Evolutionary conservation across 1,140 invertebrate genomes (phyloP), one percentile per base, ranked within the genome.

Genomic region (Psix sp.): DNA sequence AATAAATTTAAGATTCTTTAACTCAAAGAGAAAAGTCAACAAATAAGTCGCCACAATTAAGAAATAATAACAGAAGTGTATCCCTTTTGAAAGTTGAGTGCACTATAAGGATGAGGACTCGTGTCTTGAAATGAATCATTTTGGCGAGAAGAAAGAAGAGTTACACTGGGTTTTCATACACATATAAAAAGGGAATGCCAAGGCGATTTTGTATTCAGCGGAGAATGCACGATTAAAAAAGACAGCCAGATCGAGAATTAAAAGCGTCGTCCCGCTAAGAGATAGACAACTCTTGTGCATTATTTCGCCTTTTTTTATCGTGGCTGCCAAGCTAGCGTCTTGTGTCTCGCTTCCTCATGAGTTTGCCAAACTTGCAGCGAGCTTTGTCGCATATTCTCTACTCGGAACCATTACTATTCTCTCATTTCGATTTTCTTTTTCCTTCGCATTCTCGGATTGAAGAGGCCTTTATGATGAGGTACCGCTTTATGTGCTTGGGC

Each of bases 241-340:
- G 74, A 77, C 76, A 67, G 57, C 35, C 68, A 60, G 57, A 74
- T 76, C 51, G 71, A 65, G 76, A 84, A 84, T 84, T 82, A 82
- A 82, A 84, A 82, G 78, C 80, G 74, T 76, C 80, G 76, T 77
- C 70, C 72, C 71, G 78, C 82, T 82, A 82, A 81, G 74, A 83
- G 81, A 84, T 83, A 77, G 82, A 81, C 70, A 82, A 82, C 77
- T 77, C 72, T 42, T 70, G 67, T 59, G 75, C 59, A 65, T 81
- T 77, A 68, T 78, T 49, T 72, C 66, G 35, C 31, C 56, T 33
- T 46, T 66, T 74, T 75, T 56, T 46, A 35, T 35, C 52, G 74
- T 65, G 67, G 57, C 65, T 54, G 57, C 29, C n/a, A 29, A 46
- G 48, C 39, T 17, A 39, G 39, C 57, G 62, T 49, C 57, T 68